Evolutionary conservation across 2,113 vertebrate species (phyloP).

Genomic region (Tiliqua scincoides): DNA sequence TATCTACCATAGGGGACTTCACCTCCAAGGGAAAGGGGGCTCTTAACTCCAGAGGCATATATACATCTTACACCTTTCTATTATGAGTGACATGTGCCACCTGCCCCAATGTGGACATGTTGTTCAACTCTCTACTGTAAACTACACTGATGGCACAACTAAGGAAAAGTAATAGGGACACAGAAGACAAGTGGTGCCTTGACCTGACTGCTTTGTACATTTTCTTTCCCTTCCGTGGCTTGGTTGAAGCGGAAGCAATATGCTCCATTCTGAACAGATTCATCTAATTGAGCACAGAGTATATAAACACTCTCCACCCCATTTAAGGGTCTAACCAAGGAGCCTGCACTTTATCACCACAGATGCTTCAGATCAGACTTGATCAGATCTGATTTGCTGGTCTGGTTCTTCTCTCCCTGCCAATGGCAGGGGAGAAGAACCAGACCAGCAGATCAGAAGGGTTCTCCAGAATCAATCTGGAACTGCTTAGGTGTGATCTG

Average conservation of each 20-base stretch:
- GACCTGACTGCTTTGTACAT: background rate
- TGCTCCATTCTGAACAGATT: background rate
- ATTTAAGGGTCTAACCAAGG: no score
- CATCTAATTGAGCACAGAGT: background rate
- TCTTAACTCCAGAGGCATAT: no score
- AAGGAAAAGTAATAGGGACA: background rate
- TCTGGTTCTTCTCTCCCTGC: no score
- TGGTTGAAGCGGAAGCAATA: background rate
- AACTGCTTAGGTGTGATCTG: no score
- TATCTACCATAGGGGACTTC: no score
- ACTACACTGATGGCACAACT: background rate
- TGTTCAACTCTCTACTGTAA: background rate
- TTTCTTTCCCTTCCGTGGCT: background rate
- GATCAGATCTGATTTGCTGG: no score
- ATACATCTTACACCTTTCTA: no score
- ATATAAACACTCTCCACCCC: no score
- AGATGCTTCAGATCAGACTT: background rate
- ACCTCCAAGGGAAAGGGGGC: no score
- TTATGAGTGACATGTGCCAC: no score
- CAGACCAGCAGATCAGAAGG: background rate
- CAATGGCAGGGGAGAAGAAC: no score
- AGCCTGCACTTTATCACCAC: background rate
- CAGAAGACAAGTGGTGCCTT: background rate
- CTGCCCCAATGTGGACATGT: background rate
- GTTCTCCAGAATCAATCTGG: background rate